Conservation (phyloP, 2,797 vertebrate species). For the Hemitrygon akajei region DNA sequence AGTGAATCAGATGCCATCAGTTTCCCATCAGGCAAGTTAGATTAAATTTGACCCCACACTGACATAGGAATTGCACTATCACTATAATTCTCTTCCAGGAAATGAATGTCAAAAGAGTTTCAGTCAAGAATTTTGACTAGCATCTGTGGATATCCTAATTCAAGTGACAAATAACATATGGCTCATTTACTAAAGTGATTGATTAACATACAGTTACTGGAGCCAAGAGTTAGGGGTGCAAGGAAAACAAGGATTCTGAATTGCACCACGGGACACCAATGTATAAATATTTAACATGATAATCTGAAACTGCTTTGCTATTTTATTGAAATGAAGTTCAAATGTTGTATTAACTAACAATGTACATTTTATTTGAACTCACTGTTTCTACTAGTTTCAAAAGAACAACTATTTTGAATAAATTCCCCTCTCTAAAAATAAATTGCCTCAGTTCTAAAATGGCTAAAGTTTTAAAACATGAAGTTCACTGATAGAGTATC, state of each 20-base stretch:
- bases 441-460: neutral
- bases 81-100: neutral
- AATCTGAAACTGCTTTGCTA: neutral
- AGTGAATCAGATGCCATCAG: neutral
- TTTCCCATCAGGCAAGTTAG: neutral
- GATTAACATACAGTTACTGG: conserved; percentile 15
- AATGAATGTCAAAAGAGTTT: conserved; percentile 12
- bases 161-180: conserved; percentile 27
- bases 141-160: neutral
- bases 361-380: neutral
- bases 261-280: conserved; percentile 9
- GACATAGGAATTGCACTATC: neutral
- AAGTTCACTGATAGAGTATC: neutral
- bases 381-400: neutral
- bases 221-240: conserved; percentile 22
- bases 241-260: conserved; percentile 15
- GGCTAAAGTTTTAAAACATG: neutral
- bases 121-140: neutral
- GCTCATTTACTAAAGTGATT: conserved; percentile 16
- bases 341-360: neutral
- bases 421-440: neutral
- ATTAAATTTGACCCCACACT: neutral
- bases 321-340: conserved; percentile 21
- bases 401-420: neutral
- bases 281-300: conserved; percentile 27